Evolutionary conservation across 2,797 vertebrate species (phyloP), one percentile per base, ranked within the genome.

Genomic region (Anisognathus igniventris): DNA sequence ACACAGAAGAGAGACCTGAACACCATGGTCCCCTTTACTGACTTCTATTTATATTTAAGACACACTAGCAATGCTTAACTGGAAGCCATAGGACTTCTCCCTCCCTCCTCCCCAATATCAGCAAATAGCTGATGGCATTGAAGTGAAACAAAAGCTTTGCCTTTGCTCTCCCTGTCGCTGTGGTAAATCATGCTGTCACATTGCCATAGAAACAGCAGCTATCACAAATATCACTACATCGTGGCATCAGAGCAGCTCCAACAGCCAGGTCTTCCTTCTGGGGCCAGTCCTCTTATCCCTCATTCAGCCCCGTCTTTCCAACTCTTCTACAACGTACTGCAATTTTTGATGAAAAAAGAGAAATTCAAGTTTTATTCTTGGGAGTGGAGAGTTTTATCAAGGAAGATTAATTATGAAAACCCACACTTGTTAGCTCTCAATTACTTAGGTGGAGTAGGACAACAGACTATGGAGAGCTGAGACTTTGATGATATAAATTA

Each of bases 141-240:
- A 75, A 92, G 85, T 78, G 33, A 92, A 95, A 88, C 58, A 91
- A 93, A 91, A 95, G 75, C 75, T 91, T 68, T 35, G 20, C 68
- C n/a, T 75, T 91, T 80, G 42, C 76, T 90, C 85, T 92, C 47
- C 31, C 58, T 45, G 3, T 53, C 75, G 37, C 56, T 78, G 87
- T 22, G 60, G 66, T 96, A 91, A 93, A 90, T 93, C 89, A n/a
- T 27, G 27, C 82, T 92, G 85, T 72, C 58, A 7, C 0, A 1
- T 80, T 66, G 48, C 82, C 87, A 75, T 80, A 22, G 94, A 39
- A 90, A 91, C 24, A 0, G 62, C 64, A 90, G 91, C 73, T 90
- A 66, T 90, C 93, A 90, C 91, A 92, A 92, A 88, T 57, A 75
- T 84, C 79, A 28, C 48, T 82, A 19, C 60, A 31, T 30, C 2